Percentiles rank a stretch among this genome's conserved stretches.
Evolutionary conservation across 1,140 invertebrate species (phyloP).

Genomic region (Cydia fagiglandana): DNA sequence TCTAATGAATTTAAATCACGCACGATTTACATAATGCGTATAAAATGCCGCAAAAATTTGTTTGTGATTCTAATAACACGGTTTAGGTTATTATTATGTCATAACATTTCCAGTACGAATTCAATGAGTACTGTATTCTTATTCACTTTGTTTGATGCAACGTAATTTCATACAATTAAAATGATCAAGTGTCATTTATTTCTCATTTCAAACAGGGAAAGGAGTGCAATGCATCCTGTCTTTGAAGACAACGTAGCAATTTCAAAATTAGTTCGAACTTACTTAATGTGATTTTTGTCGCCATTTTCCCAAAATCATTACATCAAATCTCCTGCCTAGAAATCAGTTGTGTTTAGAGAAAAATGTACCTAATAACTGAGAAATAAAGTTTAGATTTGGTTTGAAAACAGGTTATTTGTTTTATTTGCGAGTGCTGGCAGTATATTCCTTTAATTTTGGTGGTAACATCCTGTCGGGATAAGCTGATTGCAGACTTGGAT

Average conservation of each 20-base stretch:
- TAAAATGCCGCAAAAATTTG: background rate
- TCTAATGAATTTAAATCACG: background rate
- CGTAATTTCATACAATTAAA: conserved; percentile 2
- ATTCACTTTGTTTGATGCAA: conserved; percentile 10
- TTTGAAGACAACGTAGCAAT: background rate
- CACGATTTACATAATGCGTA: background rate
- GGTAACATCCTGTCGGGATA: conserved; percentile 4
- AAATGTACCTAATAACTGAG: background rate
- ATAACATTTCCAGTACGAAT: background rate
- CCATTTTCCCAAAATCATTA: background rate
- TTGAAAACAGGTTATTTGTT: background rate
- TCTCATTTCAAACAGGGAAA: background rate
- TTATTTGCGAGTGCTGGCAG: background rate
- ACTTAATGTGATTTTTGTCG: conserved; percentile 17
- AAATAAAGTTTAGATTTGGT: background rate
- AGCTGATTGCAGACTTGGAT: background rate
- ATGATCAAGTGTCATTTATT: conserved; percentile 8
- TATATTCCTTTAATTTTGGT: conserved; percentile 7
- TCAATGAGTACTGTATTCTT: background rate
- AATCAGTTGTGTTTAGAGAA: background rate
- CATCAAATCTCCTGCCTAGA: background rate
- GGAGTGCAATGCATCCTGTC: background rate
- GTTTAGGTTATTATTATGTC: background rate
- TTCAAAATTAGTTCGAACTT: background rate
- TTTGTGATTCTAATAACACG: conserved; percentile 6